Evolutionary conservation across 2,797 vertebrate genomes (phyloP), one percentile per base, ranked within the genome.

Genomic region (Chaunax sp.): DNA sequence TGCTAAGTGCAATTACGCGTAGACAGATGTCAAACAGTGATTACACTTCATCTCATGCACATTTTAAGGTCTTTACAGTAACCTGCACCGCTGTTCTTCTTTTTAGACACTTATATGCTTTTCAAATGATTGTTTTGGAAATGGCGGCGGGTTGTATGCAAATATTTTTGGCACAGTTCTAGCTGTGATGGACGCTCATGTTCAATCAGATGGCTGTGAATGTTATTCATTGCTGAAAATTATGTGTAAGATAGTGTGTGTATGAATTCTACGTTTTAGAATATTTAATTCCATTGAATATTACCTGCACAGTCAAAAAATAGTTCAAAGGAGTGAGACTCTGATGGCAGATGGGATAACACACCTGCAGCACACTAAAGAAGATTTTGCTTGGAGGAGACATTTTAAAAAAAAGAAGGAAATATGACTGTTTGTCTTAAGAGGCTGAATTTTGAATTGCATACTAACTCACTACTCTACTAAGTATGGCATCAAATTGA

Each of bases 1-100:
- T 94, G 94, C 93, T 68, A 85, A 94, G 93, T 94, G 92, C 89
- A 95, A 94, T 94, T 94, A 94, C 92, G 64, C 72, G 62, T 15
- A 40, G 64, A 80, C 72, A 91, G 67, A 85, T 62, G 50, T 61
- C 65, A 82, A 83, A 70, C 13, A 14, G 63, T 69, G 66, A 86
- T 84, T 81, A 80, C 50, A 58, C 62, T 50, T 55, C 52, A 50
- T 60, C 43, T 25, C 38, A 58, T 55, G 23, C 70, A 71, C 45
- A 67, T 77, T 71, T 54, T 53, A 63, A 62, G 64, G 70, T 52
- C 68, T 78, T n/a, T 52, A 73, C 73, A 65, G 69, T 67, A 80
- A 83, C 72, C 30, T 63, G 35, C 28, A 72, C 49, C 58, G 47
- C 45, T 44, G 7, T 26, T 23, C 18, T 33, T 55, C 11, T 37